Evolutionary conservation across 2,797 vertebrate genomes (phyloP).

Genomic region (Aphelocoma californica): DNA sequence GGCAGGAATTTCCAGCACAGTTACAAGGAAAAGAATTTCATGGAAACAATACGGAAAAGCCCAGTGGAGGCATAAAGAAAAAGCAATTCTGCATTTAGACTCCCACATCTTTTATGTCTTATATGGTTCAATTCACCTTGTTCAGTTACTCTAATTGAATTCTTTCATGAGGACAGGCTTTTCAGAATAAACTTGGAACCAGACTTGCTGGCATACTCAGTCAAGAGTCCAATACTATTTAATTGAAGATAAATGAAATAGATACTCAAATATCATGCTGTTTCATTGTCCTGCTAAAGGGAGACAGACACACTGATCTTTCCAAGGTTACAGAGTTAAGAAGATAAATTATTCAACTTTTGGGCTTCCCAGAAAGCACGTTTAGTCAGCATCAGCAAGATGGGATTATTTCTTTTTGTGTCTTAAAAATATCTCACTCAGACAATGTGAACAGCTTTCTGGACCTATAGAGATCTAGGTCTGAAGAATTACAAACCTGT

Average conservation of each 20-base stretch:
- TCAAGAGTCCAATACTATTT: neutral
- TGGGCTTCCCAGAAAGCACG: neutral
- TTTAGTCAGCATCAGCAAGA: neutral
- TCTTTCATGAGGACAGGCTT: conserved; percentile 6
- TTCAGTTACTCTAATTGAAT: conserved; percentile 14
- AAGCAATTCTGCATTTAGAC: neutral
- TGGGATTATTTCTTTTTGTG: neutral
- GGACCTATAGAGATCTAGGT: neutral
- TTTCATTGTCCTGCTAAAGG: neutral
- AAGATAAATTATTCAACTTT: neutral
- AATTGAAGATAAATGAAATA: conserved; percentile 6
- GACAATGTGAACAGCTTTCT: neutral
- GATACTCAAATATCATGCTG: neutral
- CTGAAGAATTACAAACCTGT: neutral
- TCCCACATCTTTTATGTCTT: neutral
- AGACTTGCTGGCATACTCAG: neutral
- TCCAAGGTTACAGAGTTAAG: neutral
- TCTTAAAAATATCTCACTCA: neutral
- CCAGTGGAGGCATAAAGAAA: neutral
- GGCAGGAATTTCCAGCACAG: neutral
- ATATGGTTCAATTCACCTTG: accelerated
- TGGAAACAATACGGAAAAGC: neutral
- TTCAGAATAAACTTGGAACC: conserved; percentile 20
- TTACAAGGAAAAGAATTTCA: neutral
- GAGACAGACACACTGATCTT: neutral